A percentile compares a stretch with the other conserved stretches of the same genome.
Conservation (phyloP, 2,888 invertebrate genomes). For the Drosophila paranaensis region DNA sequence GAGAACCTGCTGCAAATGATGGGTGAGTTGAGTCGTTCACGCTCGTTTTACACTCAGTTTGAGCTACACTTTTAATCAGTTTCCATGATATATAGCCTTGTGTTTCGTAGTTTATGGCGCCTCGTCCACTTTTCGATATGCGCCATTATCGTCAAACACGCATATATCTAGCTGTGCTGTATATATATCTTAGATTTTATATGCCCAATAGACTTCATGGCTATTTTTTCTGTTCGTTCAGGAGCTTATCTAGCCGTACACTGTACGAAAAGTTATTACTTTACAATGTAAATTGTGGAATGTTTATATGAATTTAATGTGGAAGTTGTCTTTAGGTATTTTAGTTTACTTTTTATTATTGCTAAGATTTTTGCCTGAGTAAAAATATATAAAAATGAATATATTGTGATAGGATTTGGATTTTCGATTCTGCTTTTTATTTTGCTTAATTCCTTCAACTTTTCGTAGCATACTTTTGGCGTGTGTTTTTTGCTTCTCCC, state of each 20-base stretch:
- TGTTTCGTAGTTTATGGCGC: neutral
- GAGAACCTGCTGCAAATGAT: conserved; percentile 84
- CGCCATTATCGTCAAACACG: neutral
- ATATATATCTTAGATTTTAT: conserved; percentile 38
- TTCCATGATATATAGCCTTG: conserved; percentile 4
- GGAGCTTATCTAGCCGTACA: conserved; percentile 24
- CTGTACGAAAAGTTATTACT: conserved; percentile 11
- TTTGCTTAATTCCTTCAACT: neutral
- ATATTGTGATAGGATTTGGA: neutral
- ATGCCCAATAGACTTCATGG: conserved; percentile 28
- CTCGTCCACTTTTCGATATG: conserved; percentile 15
- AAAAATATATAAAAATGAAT: no score
- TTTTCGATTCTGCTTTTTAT: neutral
- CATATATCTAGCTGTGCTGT: conserved; percentile 25
- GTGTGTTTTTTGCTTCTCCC: neutral
- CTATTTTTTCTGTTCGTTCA: conserved; percentile 6
- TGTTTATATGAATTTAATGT: neutral
- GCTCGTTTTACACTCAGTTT: no score
- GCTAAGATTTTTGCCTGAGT: no score
- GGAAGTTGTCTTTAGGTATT: neutral
- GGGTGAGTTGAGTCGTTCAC: conserved; percentile 73
- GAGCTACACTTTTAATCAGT: neutral
- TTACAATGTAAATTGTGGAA: neutral
- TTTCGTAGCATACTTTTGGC: conserved; percentile 19
- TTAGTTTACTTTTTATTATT: neutral